Evolutionary conservation across 2,113 vertebrate genomes (phyloP), one percentile per base, ranked within the genome.

Genomic region (Raja brachyura): DNA sequence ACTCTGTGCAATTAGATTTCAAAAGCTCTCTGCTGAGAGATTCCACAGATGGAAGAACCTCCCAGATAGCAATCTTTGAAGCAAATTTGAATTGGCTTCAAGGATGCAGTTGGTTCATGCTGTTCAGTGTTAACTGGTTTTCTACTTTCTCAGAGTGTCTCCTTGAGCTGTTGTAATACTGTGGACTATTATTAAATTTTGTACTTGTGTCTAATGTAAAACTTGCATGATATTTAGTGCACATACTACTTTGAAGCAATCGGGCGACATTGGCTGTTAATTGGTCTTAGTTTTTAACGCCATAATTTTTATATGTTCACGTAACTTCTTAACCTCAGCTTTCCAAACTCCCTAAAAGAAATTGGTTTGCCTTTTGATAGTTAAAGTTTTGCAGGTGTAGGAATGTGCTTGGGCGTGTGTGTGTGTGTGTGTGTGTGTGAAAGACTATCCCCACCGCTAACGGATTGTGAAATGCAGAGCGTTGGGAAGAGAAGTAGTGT

Each of bases 61-160:
- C 20, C 90, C 33, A 28, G 90, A 68, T 28, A 92, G 25, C 33
- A 92, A 73, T 86, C 83, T 59, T 63, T 86, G 56, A 86, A 63
- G 83, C 83, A 86, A 54, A 68, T 70, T 31, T 18, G 33, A 48
- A 73, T 85, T 85, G 56, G 81, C 22, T 48, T 73, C 73, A 48
- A 73, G 18, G 63, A 73, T 68, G 11, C 61, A 59, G 86, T 90
- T 90, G 90, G 90, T 25, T 90, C 63, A 13, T 48, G 88, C 20
- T 92, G 90, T 92, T 92, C 39, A 63, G 63, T 54, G 66, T 73
- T 92, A 92, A 92, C 90, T 92, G 90, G 39, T 92, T 92, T 92
- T 73, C 68, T 92, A 92, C 39, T 92, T 92, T 92, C 68, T 54
- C 22, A 31, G 68, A 39, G 68, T 92, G 31, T 92, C 83, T 92